phyloP scores from a whole-genome alignment of 1,140 invertebrate species.

The Calephelis virginiensis region DNA sequence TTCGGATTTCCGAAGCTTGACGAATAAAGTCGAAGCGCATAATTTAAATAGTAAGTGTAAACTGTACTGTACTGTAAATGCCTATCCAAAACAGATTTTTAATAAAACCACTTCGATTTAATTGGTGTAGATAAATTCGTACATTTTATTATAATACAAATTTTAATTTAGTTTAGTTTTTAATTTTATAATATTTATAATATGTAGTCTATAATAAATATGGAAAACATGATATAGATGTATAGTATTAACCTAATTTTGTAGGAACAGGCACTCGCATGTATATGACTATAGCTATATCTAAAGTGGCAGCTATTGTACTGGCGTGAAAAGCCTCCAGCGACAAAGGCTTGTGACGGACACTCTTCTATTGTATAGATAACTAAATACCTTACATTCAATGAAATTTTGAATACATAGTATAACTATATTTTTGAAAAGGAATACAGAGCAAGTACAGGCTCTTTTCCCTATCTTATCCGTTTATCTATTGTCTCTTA shows the following conservation, averaged over 20 bases:
- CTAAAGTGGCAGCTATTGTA: constrained; percentile 41
- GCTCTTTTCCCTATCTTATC: too few relatives aligned
- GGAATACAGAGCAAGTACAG: too few relatives aligned
- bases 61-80: too few relatives aligned
- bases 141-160: too few relatives aligned
- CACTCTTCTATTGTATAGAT: constrained; percentile 11
- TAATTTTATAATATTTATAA: neutral
- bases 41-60: too few relatives aligned
- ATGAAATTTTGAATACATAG: constrained; percentile 6
- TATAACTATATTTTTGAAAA: neutral
- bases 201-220: neutral
- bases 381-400: constrained; percentile 11
- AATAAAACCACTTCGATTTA: too few relatives aligned
- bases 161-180: neutral
- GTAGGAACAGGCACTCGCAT: neutral
- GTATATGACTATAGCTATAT: constrained; percentile 26
- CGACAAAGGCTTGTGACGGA: constrained; percentile 35
- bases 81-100: too few relatives aligned
- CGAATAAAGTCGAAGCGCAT: too few relatives aligned
- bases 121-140: too few relatives aligned
- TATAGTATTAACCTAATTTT: neutral
- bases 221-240: neutral
- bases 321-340: constrained; percentile 38
- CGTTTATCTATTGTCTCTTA: too few relatives aligned
- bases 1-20: too few relatives aligned